These are phyloP conservation scores for Trichonephila clavipes DNA, from an alignment of 1,140 invertebrate species.

Conservation along the genomic window DNA sequence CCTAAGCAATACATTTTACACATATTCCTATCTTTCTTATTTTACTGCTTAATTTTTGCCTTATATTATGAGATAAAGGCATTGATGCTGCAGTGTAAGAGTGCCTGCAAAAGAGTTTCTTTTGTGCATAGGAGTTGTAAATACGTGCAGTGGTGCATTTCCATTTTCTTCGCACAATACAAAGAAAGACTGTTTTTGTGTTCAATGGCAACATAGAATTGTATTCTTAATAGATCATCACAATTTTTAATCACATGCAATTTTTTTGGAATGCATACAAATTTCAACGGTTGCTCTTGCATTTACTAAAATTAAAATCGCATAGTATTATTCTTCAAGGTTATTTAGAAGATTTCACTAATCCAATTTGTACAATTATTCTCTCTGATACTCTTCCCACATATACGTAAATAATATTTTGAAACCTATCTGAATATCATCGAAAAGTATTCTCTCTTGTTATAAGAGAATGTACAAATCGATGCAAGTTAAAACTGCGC, in stretches of 20 bases:
- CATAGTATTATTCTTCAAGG: no score
- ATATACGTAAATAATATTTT: no score
- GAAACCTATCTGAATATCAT: no score
- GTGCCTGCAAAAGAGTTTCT: conserved; percentile 19
- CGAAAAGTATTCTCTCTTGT: no score
- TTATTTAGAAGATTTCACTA: no score
- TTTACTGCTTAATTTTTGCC: not conserved
- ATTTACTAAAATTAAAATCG: no score
- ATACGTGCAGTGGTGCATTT: conserved; percentile 23
- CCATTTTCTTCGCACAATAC: conserved; percentile 29
- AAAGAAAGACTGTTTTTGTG: not conserved
- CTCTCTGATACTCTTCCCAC: no score
- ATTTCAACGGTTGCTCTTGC: not conserved
- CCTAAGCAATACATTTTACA: conserved; percentile 64
- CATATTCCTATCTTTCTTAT: not conserved
- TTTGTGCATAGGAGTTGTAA: conserved; percentile 2
- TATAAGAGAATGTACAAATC: no score
- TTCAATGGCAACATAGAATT: not conserved
- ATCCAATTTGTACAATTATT: no score
- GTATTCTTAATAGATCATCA: not conserved
- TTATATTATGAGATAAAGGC: conserved; percentile 37
- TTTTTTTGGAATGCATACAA: not conserved
- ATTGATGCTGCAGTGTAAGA: conserved; percentile 22
- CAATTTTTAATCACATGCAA: not conserved
- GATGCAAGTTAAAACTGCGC: no score